phyloP scores from a whole-genome alignment of 2,888 invertebrate species.

The Cryptophagus acutangulus region DNA sequence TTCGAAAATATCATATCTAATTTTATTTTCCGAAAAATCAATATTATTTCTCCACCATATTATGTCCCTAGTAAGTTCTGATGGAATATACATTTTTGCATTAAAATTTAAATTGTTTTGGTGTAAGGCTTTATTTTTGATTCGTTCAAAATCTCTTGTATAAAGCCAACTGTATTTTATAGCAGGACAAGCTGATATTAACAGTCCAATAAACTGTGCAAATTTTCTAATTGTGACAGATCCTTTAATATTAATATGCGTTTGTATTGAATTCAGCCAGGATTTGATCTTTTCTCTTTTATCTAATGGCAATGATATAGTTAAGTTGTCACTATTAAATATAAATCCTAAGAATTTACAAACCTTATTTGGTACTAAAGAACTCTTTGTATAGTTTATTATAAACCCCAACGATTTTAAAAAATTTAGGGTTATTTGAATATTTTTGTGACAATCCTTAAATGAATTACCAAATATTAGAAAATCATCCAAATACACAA shows the following conservation, averaged over 20 bases:
- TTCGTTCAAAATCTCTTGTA: constrained; percentile 25
- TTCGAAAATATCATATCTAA: constrained; percentile 5
- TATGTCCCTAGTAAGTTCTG: constrained; percentile 6
- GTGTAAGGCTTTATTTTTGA: constrained; percentile 18
- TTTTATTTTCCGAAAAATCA: constrained; percentile 4
- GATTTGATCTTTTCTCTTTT: constrained; percentile 13
- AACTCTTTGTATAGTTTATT: constrained; percentile 23
- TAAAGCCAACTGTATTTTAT: constrained; percentile 33
- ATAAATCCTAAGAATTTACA: constrained; percentile 23
- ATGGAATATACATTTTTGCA: constrained; percentile 4
- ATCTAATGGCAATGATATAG: constrained; percentile 9
- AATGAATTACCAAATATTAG: constrained; percentile 8
- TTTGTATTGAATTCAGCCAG: too few species aligned
- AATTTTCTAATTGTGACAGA: too few species aligned
- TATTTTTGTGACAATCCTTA: constrained; percentile 8
- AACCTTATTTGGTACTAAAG: constrained; percentile 14
- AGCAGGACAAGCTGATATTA: constrained; percentile 31
- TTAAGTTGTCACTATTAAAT: constrained; percentile 14
- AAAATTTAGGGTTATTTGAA: not conserved
- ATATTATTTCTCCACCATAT: constrained; percentile 12
- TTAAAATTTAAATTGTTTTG: constrained; percentile 7
- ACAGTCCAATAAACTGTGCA: constrained; percentile 17
- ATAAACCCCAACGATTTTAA: constrained; percentile 19
- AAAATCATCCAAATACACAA: constrained; percentile 14
- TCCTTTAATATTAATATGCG: too few species aligned